Base-by-base conservation (phyloP, 2,888 invertebrate genomes). In the Tetragonula carbonaria region DNA sequence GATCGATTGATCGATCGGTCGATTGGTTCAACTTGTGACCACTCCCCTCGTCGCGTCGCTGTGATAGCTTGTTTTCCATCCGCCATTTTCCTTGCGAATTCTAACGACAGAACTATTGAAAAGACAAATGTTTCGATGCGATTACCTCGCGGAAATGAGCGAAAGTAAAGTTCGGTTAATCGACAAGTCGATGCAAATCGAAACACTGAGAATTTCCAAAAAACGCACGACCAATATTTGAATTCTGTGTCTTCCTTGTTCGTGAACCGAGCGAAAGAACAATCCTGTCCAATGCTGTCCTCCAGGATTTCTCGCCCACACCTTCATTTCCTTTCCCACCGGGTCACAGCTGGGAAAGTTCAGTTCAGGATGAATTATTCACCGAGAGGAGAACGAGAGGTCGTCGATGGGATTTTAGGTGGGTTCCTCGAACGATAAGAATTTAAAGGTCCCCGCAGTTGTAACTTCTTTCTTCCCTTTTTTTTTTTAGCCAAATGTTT, bases 1-100 rank as follows among this genome's bases (percentile, higher is more conserved):
- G 88, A 88, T 84, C 70, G 80, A 76, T 84, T 74, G 79, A 79
- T 81, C 78, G n/a, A n/a, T n/a, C n/a, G 65, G 3, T 38, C 62
- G n/a, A 59, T 38, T 38, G 38, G 38, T 38, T 38, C 38, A 38
- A 38, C 38, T 38, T 38, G 1, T 38, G 38, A 38, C 38, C 8
- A 59, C 16, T 38, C 1, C 66, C 28, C 70, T 23, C 53, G 73
- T 83, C 82, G 82, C 78, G 74, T 50, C 51, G 14, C 18, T 53
- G 38, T 55, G 74, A 82, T 55, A 71, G 50, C 53, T 33, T 67
- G 50, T 63, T 70, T 68, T 70, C 68, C 67, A 38, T n/a, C 28
- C 21, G 21, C 21, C 2, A 5, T 16, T 21, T 45, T 33, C 70
- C 53, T 55, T 33, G 50, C 51, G 23, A 70, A 57, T 21, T n/a